Conservation (phyloP, 2,797 vertebrate species). For the Spondyliosoma cantharus region DNA sequence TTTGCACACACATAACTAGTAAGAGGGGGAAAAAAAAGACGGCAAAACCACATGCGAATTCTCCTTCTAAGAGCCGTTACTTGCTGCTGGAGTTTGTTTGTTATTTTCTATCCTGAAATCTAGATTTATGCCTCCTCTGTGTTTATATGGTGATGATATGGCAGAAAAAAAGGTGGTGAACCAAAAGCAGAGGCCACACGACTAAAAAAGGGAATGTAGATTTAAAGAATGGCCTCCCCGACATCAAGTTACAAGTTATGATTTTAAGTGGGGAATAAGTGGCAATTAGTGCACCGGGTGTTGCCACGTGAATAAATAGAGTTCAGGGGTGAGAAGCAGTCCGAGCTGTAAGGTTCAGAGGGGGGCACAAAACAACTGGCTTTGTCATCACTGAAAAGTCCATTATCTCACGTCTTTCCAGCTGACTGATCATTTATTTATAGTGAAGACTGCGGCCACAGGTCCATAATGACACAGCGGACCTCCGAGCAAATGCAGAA, state of each 20-base stretch:
- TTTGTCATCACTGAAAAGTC: constrained; percentile 3
- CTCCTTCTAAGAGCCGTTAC: constrained; percentile 24
- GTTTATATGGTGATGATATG: constrained; percentile 65
- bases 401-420: background rate
- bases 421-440: background rate
- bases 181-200: constrained; percentile 58
- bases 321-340: constrained; percentile 43
- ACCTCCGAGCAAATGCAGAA: background rate
- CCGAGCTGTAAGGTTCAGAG: constrained; percentile 34
- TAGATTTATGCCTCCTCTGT: constrained; percentile 31
- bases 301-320: constrained; percentile 64
- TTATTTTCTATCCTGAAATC: constrained; percentile 37
- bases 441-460: background rate
- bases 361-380: background rate
- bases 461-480: background rate
- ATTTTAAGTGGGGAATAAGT: constrained; percentile 58
- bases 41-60: constrained; percentile 43
- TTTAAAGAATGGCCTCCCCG: constrained; percentile 49
- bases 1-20: constrained; percentile 75
- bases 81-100: constrained; percentile 29
- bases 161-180: constrained; percentile 47
- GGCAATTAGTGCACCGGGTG: constrained; percentile 71
- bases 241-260: constrained; percentile 57
- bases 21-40: constrained; percentile 3
- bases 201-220: constrained; percentile 72